These are phyloP conservation scores for Temnothorax nylanderi DNA, from an alignment of 1,140 invertebrate genomes.

Conservation along the genomic window DNA sequence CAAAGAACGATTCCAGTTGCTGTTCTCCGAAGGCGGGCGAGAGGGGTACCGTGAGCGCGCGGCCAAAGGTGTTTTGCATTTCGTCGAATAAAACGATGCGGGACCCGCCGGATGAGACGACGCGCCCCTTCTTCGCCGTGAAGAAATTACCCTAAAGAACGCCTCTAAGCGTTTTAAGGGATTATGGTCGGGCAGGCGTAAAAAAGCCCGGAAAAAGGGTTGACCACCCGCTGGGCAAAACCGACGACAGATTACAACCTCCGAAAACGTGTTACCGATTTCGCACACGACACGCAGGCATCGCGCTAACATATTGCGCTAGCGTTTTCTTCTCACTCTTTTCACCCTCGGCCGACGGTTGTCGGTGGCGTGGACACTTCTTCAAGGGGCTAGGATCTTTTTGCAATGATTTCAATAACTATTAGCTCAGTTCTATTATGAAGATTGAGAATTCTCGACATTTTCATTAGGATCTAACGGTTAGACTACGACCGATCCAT, in stretches of 20 bases:
- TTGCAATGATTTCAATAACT: background rate
- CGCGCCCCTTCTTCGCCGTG: constrained; percentile 58
- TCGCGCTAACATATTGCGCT: background rate
- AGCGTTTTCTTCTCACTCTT: background rate
- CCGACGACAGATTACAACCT: constrained; percentile 76
- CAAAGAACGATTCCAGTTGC: constrained; percentile 46
- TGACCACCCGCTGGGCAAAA: constrained; percentile 80
- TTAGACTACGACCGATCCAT: background rate
- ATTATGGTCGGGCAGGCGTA: constrained; percentile 79
- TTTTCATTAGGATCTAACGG: background rate
- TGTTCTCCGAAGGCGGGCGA: background rate
- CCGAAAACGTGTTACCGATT: constrained; percentile 66
- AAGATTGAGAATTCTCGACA: background rate
- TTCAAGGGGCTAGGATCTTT: background rate
- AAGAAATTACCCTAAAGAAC: constrained; percentile 81
- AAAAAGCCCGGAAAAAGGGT: constrained; percentile 76
- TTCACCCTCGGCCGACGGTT: background rate
- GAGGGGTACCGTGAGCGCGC: constrained; percentile 16
- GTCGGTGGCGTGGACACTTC: background rate
- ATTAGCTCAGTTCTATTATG: background rate
- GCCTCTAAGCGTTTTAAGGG: constrained; percentile 80
- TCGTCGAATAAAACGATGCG: constrained; percentile 37
- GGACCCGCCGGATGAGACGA: constrained; percentile 36
- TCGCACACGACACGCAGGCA: background rate
- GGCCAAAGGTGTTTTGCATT: constrained; percentile 78